Evolutionary conservation across 2,888 invertebrate species (phyloP).

Genomic region (Tachina fera): DNA sequence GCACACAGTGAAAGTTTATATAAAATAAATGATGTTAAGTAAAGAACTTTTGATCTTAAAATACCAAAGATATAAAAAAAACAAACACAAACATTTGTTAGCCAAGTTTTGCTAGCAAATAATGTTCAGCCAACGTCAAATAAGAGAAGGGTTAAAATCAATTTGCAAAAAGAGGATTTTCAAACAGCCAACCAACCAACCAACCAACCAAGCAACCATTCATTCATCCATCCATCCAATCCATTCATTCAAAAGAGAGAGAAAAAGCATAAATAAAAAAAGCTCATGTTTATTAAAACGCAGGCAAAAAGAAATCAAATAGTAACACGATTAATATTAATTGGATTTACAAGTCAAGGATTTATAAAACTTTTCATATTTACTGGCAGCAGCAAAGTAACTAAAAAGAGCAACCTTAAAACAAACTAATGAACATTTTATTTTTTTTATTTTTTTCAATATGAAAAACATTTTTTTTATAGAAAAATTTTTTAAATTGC

Average conservation of each 20-base stretch:
- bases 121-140: not conserved
- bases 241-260: not conserved
- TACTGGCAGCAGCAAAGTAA: not conserved
- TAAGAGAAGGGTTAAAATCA: conserved; percentile 60
- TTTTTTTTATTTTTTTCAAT: not conserved
- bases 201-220: not conserved
- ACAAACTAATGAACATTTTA: not conserved
- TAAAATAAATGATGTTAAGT: conserved; percentile 68
- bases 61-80: conserved; percentile 13
- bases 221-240: conserved; percentile 1
- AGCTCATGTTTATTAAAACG: conserved; percentile 48
- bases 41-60: conserved; percentile 66
- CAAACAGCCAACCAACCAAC: conserved; percentile 19
- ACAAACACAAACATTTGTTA: conserved; percentile 21
- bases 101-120: conserved; percentile 13
- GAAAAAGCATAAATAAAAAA: conserved; percentile 31
- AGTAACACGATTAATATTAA: conserved; percentile 68
- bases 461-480: too few relatives aligned
- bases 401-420: conserved; percentile 30
- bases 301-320: conserved; percentile 61
- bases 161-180: conserved; percentile 57
- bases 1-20: conserved; percentile 64
- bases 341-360: conserved; percentile 56
- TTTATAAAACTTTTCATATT: conserved; percentile 17
- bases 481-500: conserved; percentile 22